Conservation (phyloP, 2,797 vertebrate species). For the Iguana delicatissima region DNA sequence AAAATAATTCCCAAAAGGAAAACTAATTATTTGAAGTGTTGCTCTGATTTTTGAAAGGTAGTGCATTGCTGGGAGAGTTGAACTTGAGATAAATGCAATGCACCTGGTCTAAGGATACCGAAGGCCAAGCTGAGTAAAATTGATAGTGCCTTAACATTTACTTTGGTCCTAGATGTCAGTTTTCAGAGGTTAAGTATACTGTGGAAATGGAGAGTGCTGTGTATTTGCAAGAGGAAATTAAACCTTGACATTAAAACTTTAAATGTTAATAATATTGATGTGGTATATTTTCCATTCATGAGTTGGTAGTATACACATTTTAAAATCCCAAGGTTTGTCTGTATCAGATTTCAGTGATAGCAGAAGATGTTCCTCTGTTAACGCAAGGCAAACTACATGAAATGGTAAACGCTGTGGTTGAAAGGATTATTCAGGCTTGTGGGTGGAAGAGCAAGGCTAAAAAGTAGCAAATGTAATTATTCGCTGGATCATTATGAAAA, state of each 20-base stretch:
- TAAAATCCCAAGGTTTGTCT: constrained; percentile 53
- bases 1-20: background rate
- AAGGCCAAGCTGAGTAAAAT: background rate
- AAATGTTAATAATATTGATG: constrained; percentile 55
- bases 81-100: background rate
- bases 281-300: constrained; percentile 46
- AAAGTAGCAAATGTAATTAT: constrained; percentile 50
- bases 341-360: constrained; percentile 67
- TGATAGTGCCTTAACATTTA: background rate
- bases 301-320: constrained; percentile 27
- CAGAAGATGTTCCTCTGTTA: constrained; percentile 56
- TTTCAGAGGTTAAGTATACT: background rate
- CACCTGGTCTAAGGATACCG: background rate
- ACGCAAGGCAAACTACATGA: constrained; percentile 37
- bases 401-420: constrained; percentile 41
- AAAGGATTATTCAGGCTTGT: constrained; percentile 68
- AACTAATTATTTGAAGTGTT: background rate
- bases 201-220: background rate
- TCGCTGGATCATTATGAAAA: constrained; percentile 55
- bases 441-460: constrained; percentile 65
- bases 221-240: constrained; percentile 22
- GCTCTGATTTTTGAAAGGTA: background rate
- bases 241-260: constrained; percentile 54
- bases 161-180: background rate
- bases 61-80: background rate